These are phyloP conservation scores for Polyommatus iphigenia DNA, from an alignment of 2,888 invertebrate genomes.

Conservation along the genomic window DNA sequence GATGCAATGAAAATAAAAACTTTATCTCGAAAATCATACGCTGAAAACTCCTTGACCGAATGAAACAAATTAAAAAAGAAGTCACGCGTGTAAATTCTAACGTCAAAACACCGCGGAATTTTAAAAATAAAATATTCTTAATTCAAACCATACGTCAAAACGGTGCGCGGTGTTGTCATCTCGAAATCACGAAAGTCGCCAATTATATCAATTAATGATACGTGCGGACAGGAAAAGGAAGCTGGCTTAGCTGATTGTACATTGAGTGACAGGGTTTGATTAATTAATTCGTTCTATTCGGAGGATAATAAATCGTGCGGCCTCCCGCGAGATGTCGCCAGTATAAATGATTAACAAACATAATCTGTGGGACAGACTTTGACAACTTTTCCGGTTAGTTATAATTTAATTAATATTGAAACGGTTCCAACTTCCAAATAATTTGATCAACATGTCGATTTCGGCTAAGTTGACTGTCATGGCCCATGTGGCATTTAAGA, in stretches of 20 bases:
- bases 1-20: slow-evolving; percentile 2
- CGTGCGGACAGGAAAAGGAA: slow-evolving; percentile 77
- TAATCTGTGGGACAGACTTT: slow-evolving; percentile 52
- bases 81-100: neutral
- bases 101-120: neutral
- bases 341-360: slow-evolving; percentile 72
- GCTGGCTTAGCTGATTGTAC: slow-evolving; percentile 70
- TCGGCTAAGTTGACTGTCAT: neutral
- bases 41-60: neutral
- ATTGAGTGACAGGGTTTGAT: slow-evolving; percentile 76
- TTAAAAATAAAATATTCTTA: slow-evolving; percentile 36
- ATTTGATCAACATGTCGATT: neutral
- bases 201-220: slow-evolving; percentile 78
- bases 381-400: slow-evolving; percentile 15
- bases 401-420: slow-evolving; percentile 19
- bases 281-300: slow-evolving; percentile 74
- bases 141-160: slow-evolving; percentile 46
- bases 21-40: neutral
- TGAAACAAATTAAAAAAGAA: slow-evolving; percentile 24
- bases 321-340: slow-evolving; percentile 77
- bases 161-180: slow-evolving; percentile 58
- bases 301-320: slow-evolving; percentile 73
- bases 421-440: slow-evolving; percentile 6
- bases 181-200: slow-evolving; percentile 63
- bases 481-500: neutral